Base-by-base conservation (phyloP, 2,888 invertebrate genomes). In the Punctoribates punctum region DNA sequence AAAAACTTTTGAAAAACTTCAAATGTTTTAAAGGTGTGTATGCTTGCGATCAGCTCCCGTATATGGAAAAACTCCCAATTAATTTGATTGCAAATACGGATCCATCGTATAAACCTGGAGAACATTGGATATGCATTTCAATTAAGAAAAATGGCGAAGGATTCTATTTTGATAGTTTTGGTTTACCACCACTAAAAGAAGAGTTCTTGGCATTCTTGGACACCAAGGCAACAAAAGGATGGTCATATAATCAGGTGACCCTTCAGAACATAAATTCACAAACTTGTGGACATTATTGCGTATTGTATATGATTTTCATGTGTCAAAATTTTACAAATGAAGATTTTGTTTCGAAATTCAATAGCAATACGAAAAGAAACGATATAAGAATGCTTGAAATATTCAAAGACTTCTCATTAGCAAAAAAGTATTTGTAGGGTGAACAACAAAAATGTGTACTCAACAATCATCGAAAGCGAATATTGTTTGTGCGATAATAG, bases 201-300 rank as follows among this genome's bases (percentile, higher is more conserved):
- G 20, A 27, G 5, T 6, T 73, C 57, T 23, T 20, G 9, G 27
- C 57, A 20, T 42, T 23, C 15, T 13, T 73, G 1, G 73, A 42
- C 1, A 73, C 5, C 6, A 70, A 25, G 70, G 5, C 17, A 3
- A 20, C 25, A 42, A 3, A 8, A n/a, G 73, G 73, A 5, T 73
- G 34, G 42, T 13, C 11, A 3, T 73, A 73, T 48, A 73, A 48
- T 23, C 1, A 6, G 1, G n/a, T 23, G 8, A 73, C 46, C 1
- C 20, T 73, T 17, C 73, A 73, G 23, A n/a, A 38, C 15, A 9
- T 48, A 1, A 15, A 51, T 5, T 48, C 38, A n/a, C 1, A 3
- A n/a, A 73, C 73, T 5, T 73, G 73, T 48, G 48, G 73, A 54
- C 46, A 48, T 73, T 73, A 73, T 27, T 73, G 73, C 73, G 27